Evolutionary conservation across 2,113 vertebrate species (phyloP), one percentile per base, ranked within the genome.

Genomic region (Lagopus muta): DNA sequence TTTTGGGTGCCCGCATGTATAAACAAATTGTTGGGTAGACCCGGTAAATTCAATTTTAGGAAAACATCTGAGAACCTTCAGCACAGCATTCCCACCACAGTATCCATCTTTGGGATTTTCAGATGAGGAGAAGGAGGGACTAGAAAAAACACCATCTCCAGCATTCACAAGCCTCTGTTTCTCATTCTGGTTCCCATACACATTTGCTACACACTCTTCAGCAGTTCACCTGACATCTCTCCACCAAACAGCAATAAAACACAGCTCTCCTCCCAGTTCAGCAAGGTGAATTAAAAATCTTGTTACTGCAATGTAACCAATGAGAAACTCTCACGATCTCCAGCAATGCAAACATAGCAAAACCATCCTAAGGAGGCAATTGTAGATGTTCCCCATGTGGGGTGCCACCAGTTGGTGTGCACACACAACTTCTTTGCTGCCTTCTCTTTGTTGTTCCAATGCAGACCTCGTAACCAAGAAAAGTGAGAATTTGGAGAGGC

Each of bases 21-120:
- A 70, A 67, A 90, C 36, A 78, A 75, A 60, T 4, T 12, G 21
- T 52, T 11, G 45, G 32, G 4, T 17, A 93, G 50, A 62, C 30
- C 20, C 10, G 45, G 76, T 10, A 78, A 86, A 81, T 80, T 36
- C 2, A 4, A 30, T 11, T 21, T 3, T 30, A 40, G 76, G n/a
- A 90, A 76, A 28, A 58, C 45, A 82, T 58, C 14, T 2, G 4
- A 74, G 25, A 92, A 38, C 28, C 58, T 75, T 86, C 55, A 69
- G 52, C 0, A 0, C 2, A 83, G 48, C 50, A 40, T 50, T 94
- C 5, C 40, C 47, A 70, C 40, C 11, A 3, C 3, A 57, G 30
- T 32, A 71, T 42, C 27, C 36, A 28, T 34, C 60, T 78, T 64
- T 34, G 36, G 65, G 57, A 25, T 9, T 57, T 12, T 60, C 25